Percentiles rank a stretch among this genome's conserved stretches.
These are phyloP conservation scores for Sebastes schlegelii DNA, from an alignment of 2,113 vertebrate species.

Conservation along the genomic window DNA sequence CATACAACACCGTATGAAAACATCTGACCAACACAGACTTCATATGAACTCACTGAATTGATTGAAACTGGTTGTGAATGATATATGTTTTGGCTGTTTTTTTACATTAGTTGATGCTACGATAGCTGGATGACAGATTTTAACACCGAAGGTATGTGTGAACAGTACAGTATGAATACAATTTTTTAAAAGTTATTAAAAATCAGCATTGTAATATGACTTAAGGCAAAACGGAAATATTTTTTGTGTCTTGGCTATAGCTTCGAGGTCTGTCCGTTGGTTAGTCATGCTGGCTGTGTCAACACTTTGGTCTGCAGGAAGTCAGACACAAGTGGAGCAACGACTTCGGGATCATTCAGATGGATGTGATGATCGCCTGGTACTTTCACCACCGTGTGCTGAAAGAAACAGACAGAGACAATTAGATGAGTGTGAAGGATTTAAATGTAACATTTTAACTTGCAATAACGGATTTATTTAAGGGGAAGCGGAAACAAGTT, in stretches of 20 bases:
- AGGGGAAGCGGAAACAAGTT: not conserved
- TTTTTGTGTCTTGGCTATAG: not conserved
- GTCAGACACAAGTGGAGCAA: constrained; percentile 67
- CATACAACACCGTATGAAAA: not conserved
- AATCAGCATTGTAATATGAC: not conserved
- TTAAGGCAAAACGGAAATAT: not conserved
- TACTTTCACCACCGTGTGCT: constrained; percentile 61
- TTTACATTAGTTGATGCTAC: too few species aligned
- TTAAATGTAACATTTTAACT: not conserved
- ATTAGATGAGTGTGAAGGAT: not conserved
- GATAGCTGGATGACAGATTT: too few species aligned
- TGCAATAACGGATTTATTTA: not conserved
- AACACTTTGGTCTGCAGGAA: constrained; percentile 65
- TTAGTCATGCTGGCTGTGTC: not conserved
- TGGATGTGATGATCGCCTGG: constrained; percentile 77
- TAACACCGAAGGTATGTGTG: not conserved
- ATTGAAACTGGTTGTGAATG: too few species aligned
- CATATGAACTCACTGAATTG: too few species aligned
- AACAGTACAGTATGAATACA: not conserved
- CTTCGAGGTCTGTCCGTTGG: not conserved
- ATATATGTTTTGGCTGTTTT: too few species aligned
- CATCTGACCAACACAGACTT: too few species aligned
- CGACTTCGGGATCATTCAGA: constrained; percentile 57
- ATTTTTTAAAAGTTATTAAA: not conserved
- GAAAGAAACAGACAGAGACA: not conserved